A percentile compares a stretch with the other conserved stretches of the same genome.
Conservation (phyloP, 1,140 invertebrate genomes). For the Pollicipes pollicipes region DNA sequence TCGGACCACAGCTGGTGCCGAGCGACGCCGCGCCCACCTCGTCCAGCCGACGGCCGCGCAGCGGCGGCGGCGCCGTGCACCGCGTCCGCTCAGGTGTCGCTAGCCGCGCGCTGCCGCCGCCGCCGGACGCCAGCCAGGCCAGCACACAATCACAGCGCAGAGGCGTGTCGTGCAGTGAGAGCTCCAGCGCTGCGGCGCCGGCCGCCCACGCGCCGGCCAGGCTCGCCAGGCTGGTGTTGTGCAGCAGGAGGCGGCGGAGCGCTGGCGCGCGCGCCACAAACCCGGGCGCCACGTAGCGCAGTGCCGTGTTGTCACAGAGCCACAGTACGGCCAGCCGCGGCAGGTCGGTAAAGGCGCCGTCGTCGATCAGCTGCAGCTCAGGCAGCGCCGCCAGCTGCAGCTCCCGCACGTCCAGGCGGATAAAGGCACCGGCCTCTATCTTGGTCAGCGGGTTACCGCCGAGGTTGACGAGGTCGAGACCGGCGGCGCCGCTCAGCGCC, state of each 20-base stretch:
- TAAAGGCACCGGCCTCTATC: conserved; percentile 33
- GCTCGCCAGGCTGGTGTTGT: background rate
- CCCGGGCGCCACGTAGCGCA: conserved; percentile 44
- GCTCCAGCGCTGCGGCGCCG: background rate
- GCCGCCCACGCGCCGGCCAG: background rate
- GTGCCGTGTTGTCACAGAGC: conserved; percentile 57
- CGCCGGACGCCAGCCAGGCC: background rate
- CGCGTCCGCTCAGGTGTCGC: background rate
- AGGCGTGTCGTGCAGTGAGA: background rate
- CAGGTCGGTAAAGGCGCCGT: conserved; percentile 31
- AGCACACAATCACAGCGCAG: background rate
- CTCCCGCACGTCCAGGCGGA: conserved; percentile 35
- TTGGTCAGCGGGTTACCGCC: conserved; percentile 39
- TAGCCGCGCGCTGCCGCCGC: background rate
- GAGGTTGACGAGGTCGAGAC: conserved; percentile 36
- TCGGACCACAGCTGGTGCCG: background rate
- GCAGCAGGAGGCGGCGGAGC: background rate
- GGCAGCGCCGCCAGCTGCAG: conserved; percentile 43
- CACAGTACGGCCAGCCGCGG: conserved; percentile 36
- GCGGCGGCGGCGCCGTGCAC: background rate
- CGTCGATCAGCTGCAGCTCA: conserved; percentile 31
- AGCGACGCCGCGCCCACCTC: background rate
- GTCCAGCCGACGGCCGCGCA: background rate
- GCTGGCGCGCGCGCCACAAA: conserved; percentile 31
- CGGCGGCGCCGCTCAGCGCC: conserved; percentile 29